A percentile compares a stretch with the other conserved stretches of the same genome.
Conservation (phyloP, 2,888 invertebrate genomes). For the Nemurella pictetii region DNA sequence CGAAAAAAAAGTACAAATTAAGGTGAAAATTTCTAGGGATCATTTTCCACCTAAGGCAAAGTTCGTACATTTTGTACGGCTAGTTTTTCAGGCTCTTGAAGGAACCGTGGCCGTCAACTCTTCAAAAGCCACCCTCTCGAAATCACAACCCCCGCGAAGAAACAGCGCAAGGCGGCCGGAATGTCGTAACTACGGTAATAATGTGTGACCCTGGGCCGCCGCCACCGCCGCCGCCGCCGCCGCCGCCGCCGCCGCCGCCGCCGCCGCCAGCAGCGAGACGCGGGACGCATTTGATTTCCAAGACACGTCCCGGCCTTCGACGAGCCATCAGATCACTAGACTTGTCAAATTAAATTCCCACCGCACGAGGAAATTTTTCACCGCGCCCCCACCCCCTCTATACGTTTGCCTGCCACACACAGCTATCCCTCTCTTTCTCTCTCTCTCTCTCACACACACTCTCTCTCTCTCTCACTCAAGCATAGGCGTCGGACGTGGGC, state of each 20-base stretch:
- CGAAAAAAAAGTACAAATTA: too few species aligned
- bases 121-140: too few species aligned
- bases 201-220: neutral
- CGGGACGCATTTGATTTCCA: neutral
- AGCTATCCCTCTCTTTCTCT: constrained; percentile 12
- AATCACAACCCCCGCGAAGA: too few species aligned
- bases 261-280: neutral
- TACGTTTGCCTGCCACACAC: too few species aligned
- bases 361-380: constrained; percentile 30
- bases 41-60: too few species aligned
- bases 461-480: neutral
- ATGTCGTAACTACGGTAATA: too few species aligned
- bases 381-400: neutral
- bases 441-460: neutral
- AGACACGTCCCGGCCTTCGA: neutral
- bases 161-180: too few species aligned
- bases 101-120: too few species aligned
- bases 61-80: too few species aligned
- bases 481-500: neutral
- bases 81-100: too few species aligned
- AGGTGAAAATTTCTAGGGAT: too few species aligned
- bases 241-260: neutral
- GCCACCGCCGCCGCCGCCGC: neutral
- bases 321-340: constrained; percentile 22
- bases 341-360: constrained; percentile 31